These are phyloP conservation scores for Scaptomyza hsui DNA, from an alignment of 1,140 invertebrate species.

Conservation along the genomic window DNA sequence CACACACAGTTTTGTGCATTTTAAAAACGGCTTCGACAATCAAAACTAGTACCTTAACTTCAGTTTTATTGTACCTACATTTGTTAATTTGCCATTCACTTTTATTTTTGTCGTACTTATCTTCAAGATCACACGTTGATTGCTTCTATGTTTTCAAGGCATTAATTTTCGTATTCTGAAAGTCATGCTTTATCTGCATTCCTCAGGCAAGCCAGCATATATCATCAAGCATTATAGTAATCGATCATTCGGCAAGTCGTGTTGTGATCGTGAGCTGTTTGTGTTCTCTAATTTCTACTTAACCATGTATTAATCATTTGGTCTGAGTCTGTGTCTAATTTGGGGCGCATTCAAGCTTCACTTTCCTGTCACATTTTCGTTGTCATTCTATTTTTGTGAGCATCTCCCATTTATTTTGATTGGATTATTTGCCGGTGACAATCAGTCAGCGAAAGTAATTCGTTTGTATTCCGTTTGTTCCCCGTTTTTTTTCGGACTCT, in stretches of 20 bases:
- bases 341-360: conserved; percentile 39
- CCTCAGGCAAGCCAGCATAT: conserved; percentile 4
- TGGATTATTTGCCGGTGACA: conserved; percentile 41
- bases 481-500: conserved; percentile 34
- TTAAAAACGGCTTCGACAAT: too few species aligned
- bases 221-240: too few species aligned
- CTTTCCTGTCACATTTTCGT: conserved; percentile 43
- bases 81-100: too few species aligned
- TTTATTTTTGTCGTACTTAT: too few species aligned
- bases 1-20: too few species aligned
- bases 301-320: conserved; percentile 32
- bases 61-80: too few species aligned
- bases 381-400: conserved; percentile 44
- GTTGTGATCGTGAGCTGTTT: conserved; percentile 14
- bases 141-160: too few species aligned
- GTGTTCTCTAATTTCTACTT: conserved; percentile 26
- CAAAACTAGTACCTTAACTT: too few species aligned
- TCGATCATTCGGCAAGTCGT: conserved; percentile 17
- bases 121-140: too few species aligned
- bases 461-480: conserved; percentile 16
- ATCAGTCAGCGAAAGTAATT: conserved; percentile 43
- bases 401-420: conserved; percentile 46
- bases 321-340: not conserved
- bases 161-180: not conserved
- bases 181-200: conserved; percentile 2